Base-by-base conservation (phyloP, 2,797 vertebrate species). In the Podarcis lilfordi region DNA sequence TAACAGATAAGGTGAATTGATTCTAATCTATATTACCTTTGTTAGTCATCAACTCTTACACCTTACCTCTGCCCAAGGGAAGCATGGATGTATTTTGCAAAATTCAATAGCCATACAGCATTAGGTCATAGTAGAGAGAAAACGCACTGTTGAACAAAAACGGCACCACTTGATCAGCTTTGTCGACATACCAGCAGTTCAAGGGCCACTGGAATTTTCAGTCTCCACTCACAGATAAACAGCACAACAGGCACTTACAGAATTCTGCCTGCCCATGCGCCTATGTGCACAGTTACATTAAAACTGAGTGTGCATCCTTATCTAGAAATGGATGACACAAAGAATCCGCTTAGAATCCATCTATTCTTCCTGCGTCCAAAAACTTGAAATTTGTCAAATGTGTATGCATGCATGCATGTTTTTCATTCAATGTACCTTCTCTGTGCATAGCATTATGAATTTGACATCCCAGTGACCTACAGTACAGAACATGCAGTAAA, bases 1-100 rank as follows among this genome's bases (percentile, higher is more conserved):
- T 87, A 89, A 87, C 81, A 95, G 94, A 94, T 94, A 92, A 91
- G 78, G 87, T 74, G 75, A 94, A 91, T 93, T 92, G 94, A 94
- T 93, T 92, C 89, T 89, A 89, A 93, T 90, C 92, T 92, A 27
- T 89, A 80, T 92, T 92, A 93, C 90, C 92, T 96, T 91, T 93
- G 94, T 91, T 93, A 93, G 92, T 92, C 89, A 90, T 92, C 94
- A 93, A 35, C 83, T 89, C 88, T 82, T 74, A 86, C 23, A 88
- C 86, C 81, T 61, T 86, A 84, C 61, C 84, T 84, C 83, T 92
- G 85, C 90, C 77, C 89, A 77, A 91, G 89, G 85, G 89, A 91
- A 88, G 76, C 89, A 91, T 5, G 89, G 91, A 89, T 35, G 85
- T 74, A 50, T 91, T 91, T 92, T 84, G 85, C 83, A 85, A 88